A percentile compares a stretch with the other conserved stretches of the same genome.
These are phyloP conservation scores for Protonemura montana DNA, from an alignment of 2,888 invertebrate genomes.

Conservation along the genomic window DNA sequence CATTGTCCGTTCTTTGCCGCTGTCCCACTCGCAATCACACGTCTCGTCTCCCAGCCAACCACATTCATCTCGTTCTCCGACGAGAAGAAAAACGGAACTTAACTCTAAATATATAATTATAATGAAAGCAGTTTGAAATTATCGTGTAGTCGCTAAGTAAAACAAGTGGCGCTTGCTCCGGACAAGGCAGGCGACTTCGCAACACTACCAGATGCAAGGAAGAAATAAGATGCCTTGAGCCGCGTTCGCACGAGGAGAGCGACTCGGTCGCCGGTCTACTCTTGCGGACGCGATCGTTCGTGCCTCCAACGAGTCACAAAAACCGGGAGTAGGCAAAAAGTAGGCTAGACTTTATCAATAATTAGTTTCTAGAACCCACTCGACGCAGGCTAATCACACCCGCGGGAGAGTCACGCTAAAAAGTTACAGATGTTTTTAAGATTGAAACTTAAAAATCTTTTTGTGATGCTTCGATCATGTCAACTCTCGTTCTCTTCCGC, in stretches of 20 bases:
- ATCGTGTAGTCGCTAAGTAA: not conserved
- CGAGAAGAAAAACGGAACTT: conserved; percentile 9
- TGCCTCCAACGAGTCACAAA: not conserved
- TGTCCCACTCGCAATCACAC: not conserved
- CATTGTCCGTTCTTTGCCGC: not conserved
- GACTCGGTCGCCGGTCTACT: not conserved
- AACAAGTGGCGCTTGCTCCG: not conserved
- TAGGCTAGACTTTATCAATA: conserved; percentile 21
- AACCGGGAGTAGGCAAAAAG: conserved; percentile 30
- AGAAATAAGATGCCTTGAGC: not conserved
- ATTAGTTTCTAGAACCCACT: conserved; percentile 26
- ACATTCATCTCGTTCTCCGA: conserved; percentile 15
- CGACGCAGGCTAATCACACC: conserved; percentile 2
- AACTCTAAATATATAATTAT: conserved; percentile 21
- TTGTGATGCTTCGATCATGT: conserved; percentile 44
- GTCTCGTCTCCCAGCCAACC: not conserved
- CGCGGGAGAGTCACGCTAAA: conserved; percentile 9
- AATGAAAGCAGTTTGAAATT: conserved; percentile 35
- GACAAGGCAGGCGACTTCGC: not conserved
- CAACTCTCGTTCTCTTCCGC: conserved; percentile 28
- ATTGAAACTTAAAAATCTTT: conserved; percentile 32
- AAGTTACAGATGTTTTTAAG: conserved; percentile 39
- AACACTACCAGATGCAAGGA: conserved; percentile 21
- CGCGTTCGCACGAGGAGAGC: not conserved
- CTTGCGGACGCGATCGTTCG: not conserved